phyloP scores from a whole-genome alignment of 2,888 invertebrate genomes.

The Tetrapedia diversipes region DNA sequence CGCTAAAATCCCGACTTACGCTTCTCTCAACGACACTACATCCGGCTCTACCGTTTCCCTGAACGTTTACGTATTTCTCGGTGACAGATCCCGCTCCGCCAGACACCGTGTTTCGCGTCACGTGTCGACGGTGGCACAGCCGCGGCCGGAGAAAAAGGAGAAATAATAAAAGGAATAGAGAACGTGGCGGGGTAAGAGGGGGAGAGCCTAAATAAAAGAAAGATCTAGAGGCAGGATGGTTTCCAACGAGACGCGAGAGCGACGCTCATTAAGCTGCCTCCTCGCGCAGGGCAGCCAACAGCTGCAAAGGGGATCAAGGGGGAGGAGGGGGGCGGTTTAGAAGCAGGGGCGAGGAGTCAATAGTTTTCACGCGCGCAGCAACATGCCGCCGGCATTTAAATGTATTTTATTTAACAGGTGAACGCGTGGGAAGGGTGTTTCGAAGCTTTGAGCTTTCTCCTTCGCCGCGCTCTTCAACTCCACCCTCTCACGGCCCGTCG shows the following conservation, averaged over 20 bases:
- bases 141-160: background rate
- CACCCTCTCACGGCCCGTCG: slow-evolving; percentile 45
- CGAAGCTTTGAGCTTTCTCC: slow-evolving; percentile 65
- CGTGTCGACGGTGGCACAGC: background rate
- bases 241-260: slow-evolving; percentile 61
- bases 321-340: no score
- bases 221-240: slow-evolving; percentile 50
- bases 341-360: slow-evolving; percentile 60
- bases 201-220: slow-evolving; percentile 59
- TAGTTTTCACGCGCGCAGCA: slow-evolving; percentile 67
- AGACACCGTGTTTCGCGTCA: background rate
- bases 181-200: background rate
- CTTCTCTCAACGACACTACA: background rate
- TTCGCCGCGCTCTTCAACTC: slow-evolving; percentile 47
- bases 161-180: slow-evolving; percentile 12
- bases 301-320: slow-evolving; percentile 10
- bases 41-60: background rate
- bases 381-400: slow-evolving; percentile 67
- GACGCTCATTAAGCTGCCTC: slow-evolving; percentile 66
- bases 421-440: slow-evolving; percentile 65
- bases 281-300: slow-evolving; percentile 42
- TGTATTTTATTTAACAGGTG: slow-evolving; percentile 74
- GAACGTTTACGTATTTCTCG: slow-evolving; percentile 38
- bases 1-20: slow-evolving; percentile 14
- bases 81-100: slow-evolving; percentile 1